Percentiles rank a stretch among this genome's conserved stretches.
phyloP scores from a whole-genome alignment of 2,113 vertebrate species.

The Barbus barbus region DNA sequence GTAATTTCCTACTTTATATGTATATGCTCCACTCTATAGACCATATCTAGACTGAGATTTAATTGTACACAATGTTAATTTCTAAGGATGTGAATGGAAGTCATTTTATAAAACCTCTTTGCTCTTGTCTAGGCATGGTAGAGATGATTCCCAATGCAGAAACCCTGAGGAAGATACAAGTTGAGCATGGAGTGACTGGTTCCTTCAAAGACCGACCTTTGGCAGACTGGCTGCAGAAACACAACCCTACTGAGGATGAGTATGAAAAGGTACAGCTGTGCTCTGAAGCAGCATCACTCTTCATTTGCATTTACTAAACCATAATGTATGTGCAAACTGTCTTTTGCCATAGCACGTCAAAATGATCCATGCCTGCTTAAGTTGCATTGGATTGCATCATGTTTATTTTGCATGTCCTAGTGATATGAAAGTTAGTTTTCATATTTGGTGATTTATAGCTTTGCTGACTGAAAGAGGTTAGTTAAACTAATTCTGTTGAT shows the following conservation, averaged over 20 bases:
- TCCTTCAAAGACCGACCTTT: constrained; percentile 94
- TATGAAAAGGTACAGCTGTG: constrained; percentile 88
- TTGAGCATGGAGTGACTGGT: constrained; percentile 93
- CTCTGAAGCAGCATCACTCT: not conserved
- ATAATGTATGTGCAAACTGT: not conserved
- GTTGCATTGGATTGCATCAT: constrained; percentile 25
- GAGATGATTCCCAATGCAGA: constrained; percentile 97
- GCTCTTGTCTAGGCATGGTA: constrained; percentile 84
- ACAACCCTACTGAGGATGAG: constrained; percentile 90
- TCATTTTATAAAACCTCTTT: not conserved
- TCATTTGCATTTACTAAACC: too few relatives aligned
- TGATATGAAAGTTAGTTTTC: not conserved
- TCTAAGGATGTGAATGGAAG: not conserved
- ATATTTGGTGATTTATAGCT: not conserved
- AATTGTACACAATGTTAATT: not conserved
- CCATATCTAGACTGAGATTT: not conserved
- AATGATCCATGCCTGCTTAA: not conserved
- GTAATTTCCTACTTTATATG: not conserved
- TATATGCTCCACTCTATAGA: not conserved
- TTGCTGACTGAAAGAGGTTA: not conserved
- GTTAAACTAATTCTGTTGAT: not conserved
- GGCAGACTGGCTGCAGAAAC: constrained; percentile 94
- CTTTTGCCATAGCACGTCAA: not conserved
- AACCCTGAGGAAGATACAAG: constrained; percentile 96
- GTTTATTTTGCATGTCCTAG: not conserved